Conservation (phyloP, 2,888 invertebrate genomes). For the Caenorhabditis drosophilae region DNA sequence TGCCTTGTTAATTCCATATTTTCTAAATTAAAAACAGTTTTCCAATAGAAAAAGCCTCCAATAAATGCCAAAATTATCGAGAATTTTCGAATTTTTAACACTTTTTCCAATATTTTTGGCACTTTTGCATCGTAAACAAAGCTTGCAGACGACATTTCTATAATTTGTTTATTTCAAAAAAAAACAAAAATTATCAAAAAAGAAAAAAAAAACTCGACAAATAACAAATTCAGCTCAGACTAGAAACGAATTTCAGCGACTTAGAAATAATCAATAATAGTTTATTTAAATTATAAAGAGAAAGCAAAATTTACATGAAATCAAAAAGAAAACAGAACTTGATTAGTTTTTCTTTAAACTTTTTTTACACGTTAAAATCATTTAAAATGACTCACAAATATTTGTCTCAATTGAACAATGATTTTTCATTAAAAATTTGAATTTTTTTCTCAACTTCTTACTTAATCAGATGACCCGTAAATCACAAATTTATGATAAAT, state of each 20-base stretch:
- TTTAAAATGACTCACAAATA: not conserved
- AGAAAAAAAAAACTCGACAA: too few species aligned
- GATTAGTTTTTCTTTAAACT: not conserved
- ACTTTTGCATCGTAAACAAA: constrained; percentile 15
- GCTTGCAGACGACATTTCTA: too few species aligned
- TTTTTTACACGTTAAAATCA: not conserved
- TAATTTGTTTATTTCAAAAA: too few species aligned
- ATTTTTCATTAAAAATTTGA: not conserved
- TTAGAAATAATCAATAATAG: not conserved
- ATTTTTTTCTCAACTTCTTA: too few species aligned
- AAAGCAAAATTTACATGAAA: not conserved
- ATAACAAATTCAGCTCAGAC: not conserved
- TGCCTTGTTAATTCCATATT: constrained; percentile 33
- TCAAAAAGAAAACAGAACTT: not conserved
- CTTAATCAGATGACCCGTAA: not conserved
- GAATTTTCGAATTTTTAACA: constrained; percentile 16
- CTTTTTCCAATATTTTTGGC: constrained; percentile 12
- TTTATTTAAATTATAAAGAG: not conserved
- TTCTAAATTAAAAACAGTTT: constrained; percentile 12
- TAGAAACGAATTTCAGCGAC: not conserved
- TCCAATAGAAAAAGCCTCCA: constrained; percentile 11
- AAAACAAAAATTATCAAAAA: too few species aligned
- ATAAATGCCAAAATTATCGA: constrained; percentile 9
- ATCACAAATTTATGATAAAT: not conserved
- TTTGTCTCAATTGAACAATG: not conserved